phyloP scores from a whole-genome alignment of 2,113 vertebrate genomes.

The Charina bottae region DNA sequence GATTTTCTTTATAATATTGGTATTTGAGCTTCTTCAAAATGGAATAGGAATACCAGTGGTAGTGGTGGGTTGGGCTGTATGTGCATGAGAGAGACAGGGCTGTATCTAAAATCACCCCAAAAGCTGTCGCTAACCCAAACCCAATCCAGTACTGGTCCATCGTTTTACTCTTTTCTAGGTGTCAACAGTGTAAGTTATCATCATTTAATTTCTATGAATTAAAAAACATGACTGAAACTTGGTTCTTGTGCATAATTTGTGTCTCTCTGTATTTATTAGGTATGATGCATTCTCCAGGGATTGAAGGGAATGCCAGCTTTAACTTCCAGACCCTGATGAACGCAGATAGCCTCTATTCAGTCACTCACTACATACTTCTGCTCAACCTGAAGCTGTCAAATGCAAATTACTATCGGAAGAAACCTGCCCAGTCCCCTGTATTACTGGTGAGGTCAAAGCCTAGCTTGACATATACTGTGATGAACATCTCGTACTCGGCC shows the following conservation, averaged over 20 bases:
- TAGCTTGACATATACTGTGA: background rate
- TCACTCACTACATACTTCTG: slow-evolving; percentile 89
- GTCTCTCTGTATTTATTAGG: slow-evolving; percentile 74
- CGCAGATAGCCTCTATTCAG: slow-evolving; percentile 90
- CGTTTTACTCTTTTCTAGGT: background rate
- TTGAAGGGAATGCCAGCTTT: slow-evolving; percentile 80
- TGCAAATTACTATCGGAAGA: slow-evolving; percentile 87
- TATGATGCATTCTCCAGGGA: slow-evolving; percentile 88
- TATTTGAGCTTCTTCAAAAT: background rate
- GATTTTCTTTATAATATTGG: background rate
- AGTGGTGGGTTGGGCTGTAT: background rate
- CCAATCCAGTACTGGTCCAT: background rate
- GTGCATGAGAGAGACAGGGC: too few relatives aligned
- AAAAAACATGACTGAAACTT: background rate
- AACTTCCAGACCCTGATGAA: slow-evolving; percentile 92
- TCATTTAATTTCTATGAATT: background rate
- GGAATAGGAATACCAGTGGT: background rate
- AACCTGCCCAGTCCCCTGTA: slow-evolving; percentile 75
- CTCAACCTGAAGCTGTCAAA: slow-evolving; percentile 94
- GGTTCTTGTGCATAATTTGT: background rate
- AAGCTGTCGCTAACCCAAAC: background rate
- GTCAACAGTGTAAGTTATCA: background rate
- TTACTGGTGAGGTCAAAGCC: slow-evolving; percentile 75
- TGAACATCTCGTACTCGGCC: background rate
- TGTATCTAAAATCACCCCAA: background rate